Conservation (phyloP, 2,888 invertebrate species). For the Platyscelio sp. region DNA sequence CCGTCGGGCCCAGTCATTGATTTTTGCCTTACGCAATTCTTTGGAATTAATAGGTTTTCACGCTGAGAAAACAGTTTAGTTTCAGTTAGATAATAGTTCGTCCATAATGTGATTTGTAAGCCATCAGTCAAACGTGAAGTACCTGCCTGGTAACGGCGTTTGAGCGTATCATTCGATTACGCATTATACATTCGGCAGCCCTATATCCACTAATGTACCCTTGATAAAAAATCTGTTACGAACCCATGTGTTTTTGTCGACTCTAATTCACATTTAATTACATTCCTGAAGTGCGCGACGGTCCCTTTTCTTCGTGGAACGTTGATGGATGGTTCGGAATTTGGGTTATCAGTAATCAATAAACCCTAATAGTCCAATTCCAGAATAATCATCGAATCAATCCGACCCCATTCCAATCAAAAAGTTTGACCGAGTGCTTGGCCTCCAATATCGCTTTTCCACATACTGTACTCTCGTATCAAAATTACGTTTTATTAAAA, state of each 20-base stretch:
- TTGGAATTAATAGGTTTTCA: conserved; percentile 55
- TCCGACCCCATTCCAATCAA: neutral
- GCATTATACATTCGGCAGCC: conserved; percentile 34
- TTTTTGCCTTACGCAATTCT: conserved; percentile 44
- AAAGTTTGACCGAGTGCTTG: neutral
- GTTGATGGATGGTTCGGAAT: conserved; percentile 41
- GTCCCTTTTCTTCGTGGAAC: neutral
- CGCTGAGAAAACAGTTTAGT: conserved; percentile 62
- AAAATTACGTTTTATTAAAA: conserved; percentile 28
- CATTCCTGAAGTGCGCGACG: neutral
- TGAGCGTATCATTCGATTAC: conserved; percentile 61
- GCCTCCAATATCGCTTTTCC: neutral
- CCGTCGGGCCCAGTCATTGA: conserved; percentile 53
- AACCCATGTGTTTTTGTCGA: conserved; percentile 1
- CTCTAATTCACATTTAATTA: conserved; percentile 42
- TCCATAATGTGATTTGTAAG: conserved; percentile 52
- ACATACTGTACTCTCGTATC: neutral
- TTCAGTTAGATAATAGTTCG: conserved; percentile 53
- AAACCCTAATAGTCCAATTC: neutral
- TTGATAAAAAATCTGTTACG: conserved; percentile 30
- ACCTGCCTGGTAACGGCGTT: conserved; percentile 40
- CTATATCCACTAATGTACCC: conserved; percentile 21
- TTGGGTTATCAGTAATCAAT: conserved; percentile 24
- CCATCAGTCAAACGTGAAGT: conserved; percentile 48
- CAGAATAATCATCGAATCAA: conserved; percentile 1